Base-by-base conservation (phyloP, 2,888 invertebrate genomes). In the Scrobipalpa atriplicella region DNA sequence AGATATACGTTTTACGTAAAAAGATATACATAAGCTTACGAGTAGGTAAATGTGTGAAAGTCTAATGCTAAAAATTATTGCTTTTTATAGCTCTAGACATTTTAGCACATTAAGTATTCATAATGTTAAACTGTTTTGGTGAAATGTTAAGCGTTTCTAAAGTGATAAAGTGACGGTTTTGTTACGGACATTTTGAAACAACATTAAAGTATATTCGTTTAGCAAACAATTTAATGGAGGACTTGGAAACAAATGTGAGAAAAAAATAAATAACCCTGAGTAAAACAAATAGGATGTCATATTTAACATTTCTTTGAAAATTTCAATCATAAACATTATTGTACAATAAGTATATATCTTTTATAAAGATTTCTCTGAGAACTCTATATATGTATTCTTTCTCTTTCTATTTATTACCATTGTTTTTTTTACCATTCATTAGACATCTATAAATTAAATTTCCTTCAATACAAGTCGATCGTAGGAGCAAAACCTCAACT, bases 381-480 rank as follows among this genome's bases (percentile, higher is more conserved):
- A 29, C 29, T 29, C n/a, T n/a, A n/a, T n/a, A n/a, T n/a, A n/a
- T n/a, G n/a, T n/a, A n/a, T n/a, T n/a, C n/a, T n/a, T 21, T 13
- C 0, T 56, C 29, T 11, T 29, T 1, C 21, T 52, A 43, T 47
- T 21, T 47, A n/a, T 29, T 19, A 51, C 29, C 13, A 52, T 6
- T 47, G 19, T 13, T 47, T 43, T n/a, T 62, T 18, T 21, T 16
- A 18, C 13, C 3, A 58, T n/a, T 58, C 58, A 58, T 38, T 58
- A 58, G 58, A 58, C 38, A 58, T 58, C n/a, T 29, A 58, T 54
- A 54, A 54, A 61, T 61, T 43, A 61, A 62, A 70, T 65, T 80
- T 78, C 78, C 72, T 77, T 78, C 72, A 74, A 77, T 78, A 68
- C 78, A 81, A 81, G 79, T 79, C 79, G 79, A 80, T 78, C 80